phyloP scores from a whole-genome alignment of 2,113 vertebrate genomes.

The Connochaetes taurinus region DNA sequence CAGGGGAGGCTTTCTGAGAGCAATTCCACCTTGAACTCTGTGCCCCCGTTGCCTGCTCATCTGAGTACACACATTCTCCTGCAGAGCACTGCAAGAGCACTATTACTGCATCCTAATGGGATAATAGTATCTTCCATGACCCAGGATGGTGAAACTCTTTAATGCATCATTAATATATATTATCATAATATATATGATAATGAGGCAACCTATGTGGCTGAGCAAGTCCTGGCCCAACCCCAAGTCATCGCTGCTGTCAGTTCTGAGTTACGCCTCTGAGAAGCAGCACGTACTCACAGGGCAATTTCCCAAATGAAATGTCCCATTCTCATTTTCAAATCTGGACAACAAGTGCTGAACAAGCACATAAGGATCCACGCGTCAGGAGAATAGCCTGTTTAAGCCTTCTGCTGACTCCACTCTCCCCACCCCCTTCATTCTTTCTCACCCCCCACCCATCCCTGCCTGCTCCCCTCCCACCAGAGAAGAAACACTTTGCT shows the following conservation, averaged over 20 bases:
- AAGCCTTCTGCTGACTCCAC: background rate
- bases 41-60: background rate
- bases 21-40: background rate
- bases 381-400: background rate
- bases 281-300: background rate
- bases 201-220: conserved; percentile 12
- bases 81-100: background rate
- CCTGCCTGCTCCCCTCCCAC: background rate
- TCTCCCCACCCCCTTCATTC: background rate
- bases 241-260: background rate
- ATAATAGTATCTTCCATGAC: conserved; percentile 55
- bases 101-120: background rate
- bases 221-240: conserved; percentile 52
- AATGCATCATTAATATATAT: conserved; percentile 55
- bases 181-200: conserved; percentile 13
- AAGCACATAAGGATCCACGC: background rate
- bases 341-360: background rate
- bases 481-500: background rate
- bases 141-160: conserved; percentile 42
- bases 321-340: background rate
- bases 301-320: conserved; percentile 40
- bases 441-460: background rate
- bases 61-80: background rate
- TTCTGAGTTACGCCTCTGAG: conserved; percentile 43
- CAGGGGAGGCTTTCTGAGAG: background rate